phyloP scores from a whole-genome alignment of 2,888 invertebrate species.

The Syrista parreyssii region DNA sequence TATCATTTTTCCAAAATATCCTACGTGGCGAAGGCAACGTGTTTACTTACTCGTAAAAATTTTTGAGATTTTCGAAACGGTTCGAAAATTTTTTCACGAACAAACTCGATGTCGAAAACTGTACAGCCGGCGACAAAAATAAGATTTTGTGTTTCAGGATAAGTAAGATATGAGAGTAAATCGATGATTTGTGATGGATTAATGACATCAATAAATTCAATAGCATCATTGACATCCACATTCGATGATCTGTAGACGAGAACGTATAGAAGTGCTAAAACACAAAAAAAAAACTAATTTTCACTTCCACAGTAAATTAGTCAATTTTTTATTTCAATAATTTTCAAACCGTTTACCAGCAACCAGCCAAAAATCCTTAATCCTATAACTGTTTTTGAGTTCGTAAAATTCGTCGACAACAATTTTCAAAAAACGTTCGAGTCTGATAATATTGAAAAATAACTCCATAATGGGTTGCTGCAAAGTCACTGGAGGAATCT shows the following conservation, averaged over 20 bases:
- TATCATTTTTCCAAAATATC: neutral
- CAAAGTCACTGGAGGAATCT: neutral
- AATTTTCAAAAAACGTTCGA: constrained; percentile 20
- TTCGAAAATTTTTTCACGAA: constrained; percentile 11
- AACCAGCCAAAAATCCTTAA: constrained; percentile 2
- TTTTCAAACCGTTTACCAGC: neutral
- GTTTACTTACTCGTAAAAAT: constrained; percentile 1
- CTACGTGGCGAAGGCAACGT: neutral
- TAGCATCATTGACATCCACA: constrained; percentile 23
- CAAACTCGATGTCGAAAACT: constrained; percentile 11
- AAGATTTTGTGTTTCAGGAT: constrained; percentile 13
- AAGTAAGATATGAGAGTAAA: constrained; percentile 29
- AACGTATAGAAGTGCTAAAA: constrained; percentile 33
- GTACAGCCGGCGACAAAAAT: constrained; percentile 18
- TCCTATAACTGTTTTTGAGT: constrained; percentile 12
- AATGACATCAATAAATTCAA: constrained; percentile 28
- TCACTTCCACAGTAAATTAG: neutral
- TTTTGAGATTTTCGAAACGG: constrained; percentile 12
- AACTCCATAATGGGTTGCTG: constrained; percentile 13
- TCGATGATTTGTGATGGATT: constrained; percentile 20
- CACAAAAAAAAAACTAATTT: neutral
- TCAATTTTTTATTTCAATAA: neutral
- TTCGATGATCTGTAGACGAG: constrained; percentile 24
- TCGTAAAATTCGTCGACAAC: constrained; percentile 26
- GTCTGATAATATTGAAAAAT: constrained; percentile 33